Evolutionary conservation across 2,888 invertebrate species (phyloP).

Genomic region (Caenorhabditis sulstoni): DNA sequence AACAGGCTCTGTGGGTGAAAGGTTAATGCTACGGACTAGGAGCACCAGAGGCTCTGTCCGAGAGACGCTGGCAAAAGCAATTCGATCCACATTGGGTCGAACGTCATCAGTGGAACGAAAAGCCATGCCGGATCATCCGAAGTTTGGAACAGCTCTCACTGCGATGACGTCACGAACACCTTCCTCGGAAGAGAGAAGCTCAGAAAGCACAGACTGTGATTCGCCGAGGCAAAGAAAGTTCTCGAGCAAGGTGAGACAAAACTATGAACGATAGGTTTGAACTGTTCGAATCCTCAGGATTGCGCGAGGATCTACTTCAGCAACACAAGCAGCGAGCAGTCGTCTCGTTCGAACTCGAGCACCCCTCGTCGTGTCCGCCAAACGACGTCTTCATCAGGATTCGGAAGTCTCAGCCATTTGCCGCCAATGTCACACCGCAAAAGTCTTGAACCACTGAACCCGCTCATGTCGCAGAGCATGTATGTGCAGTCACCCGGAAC

Average conservation of each 20-base stretch:
- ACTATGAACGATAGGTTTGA: neutral
- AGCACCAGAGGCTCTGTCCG: conserved; percentile 58
- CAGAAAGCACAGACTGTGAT: conserved; percentile 47
- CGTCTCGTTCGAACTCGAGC: conserved; percentile 48
- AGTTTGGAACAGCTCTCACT: conserved; percentile 53
- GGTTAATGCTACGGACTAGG: conserved; percentile 59
- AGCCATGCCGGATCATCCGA: conserved; percentile 30
- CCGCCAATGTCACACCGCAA: conserved; percentile 57
- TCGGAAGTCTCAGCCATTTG: conserved; percentile 62
- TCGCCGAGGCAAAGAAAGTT: conserved; percentile 22
- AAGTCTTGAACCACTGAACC: conserved; percentile 34
- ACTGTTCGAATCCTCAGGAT: conserved; percentile 22
- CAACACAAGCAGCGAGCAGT: conserved; percentile 43
- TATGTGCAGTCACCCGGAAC: conserved; percentile 43
- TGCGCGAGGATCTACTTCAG: conserved; percentile 46
- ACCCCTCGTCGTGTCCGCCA: conserved; percentile 51
- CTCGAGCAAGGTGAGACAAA: conserved; percentile 24
- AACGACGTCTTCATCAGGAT: conserved; percentile 62
- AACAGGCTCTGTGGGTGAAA: conserved; percentile 63
- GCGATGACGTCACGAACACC: conserved; percentile 29
- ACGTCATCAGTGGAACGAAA: conserved; percentile 55
- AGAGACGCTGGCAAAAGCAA: conserved; percentile 60
- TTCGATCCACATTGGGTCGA: conserved; percentile 60
- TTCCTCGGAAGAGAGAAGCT: conserved; percentile 42
- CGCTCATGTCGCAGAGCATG: conserved; percentile 68